phyloP scores from a whole-genome alignment of 1,140 invertebrate genomes.

The Conus ventricosus region DNA sequence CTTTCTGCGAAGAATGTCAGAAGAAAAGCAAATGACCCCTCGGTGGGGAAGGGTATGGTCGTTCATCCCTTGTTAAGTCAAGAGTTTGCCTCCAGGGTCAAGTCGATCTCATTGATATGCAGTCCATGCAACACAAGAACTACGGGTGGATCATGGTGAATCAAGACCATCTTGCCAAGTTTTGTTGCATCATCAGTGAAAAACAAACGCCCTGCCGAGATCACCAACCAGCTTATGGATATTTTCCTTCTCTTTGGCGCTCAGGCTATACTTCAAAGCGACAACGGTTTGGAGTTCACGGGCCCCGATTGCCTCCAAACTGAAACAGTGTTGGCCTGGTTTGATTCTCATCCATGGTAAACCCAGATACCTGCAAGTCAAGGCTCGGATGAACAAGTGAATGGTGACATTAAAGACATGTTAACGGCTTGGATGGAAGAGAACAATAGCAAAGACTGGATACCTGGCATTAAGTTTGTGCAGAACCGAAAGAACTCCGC shows the following conservation, averaged over 20 bases:
- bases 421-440: background rate
- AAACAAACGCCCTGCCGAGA: constrained; percentile 14
- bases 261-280: constrained; percentile 50
- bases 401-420: constrained; percentile 43
- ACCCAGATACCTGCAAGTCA: constrained; percentile 45
- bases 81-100: constrained; percentile 40
- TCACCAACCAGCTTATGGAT: constrained; percentile 18
- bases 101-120: constrained; percentile 49
- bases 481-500: constrained; percentile 46
- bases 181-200: constrained; percentile 30
- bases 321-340: constrained; percentile 41
- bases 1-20: no score
- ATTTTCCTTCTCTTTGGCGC: constrained; percentile 51
- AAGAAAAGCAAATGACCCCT: constrained; percentile 31
- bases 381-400: constrained; percentile 46
- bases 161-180: constrained; percentile 52
- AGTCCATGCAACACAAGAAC: constrained; percentile 35
- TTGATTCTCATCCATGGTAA: constrained; percentile 45
- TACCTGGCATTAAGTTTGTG: background rate
- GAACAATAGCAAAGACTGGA: background rate
- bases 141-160: no score
- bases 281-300: constrained; percentile 58
- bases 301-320: constrained; percentile 37
- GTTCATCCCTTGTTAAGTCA: constrained; percentile 30
- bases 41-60: constrained; percentile 14